Evolutionary conservation across 2,888 invertebrate genomes (phyloP).

Genomic region (Disparrhopalites patrizii): DNA sequence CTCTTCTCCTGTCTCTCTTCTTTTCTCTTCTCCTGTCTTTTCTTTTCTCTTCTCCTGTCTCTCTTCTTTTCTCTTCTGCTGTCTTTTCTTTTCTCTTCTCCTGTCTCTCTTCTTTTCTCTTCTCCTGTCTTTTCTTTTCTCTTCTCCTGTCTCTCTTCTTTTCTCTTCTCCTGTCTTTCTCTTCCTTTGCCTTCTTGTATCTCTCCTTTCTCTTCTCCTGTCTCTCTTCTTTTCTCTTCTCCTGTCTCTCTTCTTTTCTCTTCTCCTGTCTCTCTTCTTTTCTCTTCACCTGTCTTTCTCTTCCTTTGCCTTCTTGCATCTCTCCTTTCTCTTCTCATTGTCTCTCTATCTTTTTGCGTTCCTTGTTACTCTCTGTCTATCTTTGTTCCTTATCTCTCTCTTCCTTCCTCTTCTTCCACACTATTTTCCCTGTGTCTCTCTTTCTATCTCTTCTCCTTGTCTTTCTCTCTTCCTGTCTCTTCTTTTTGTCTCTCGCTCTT

Average conservation of each 20-base stretch:
- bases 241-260: neutral
- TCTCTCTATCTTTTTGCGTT: too few species aligned
- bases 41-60: slow-evolving; percentile 23
- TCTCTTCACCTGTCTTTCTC: neutral
- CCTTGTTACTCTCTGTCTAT: too few species aligned
- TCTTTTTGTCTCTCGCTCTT: neutral
- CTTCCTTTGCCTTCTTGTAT: neutral
- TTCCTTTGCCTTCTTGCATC: neutral
- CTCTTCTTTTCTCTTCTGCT: slow-evolving; percentile 19
- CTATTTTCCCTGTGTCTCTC: too few species aligned
- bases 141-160: neutral
- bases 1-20: too few species aligned
- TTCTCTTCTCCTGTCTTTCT: neutral
- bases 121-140: too few species aligned
- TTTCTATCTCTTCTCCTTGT: too few species aligned
- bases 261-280: neutral
- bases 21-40: slow-evolving; percentile 17
- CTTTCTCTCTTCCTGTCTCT: too few species aligned
- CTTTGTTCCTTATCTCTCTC: neutral
- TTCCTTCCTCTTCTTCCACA: too few species aligned
- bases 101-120: too few species aligned
- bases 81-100: too few species aligned
- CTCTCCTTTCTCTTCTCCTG: slow-evolving; percentile 10
- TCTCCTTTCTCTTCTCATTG: too few species aligned
- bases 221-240: neutral